Percentiles rank a stretch among this genome's conserved stretches.
These are phyloP conservation scores for Endomychus coccineus DNA, from an alignment of 2,888 invertebrate genomes.

Conservation along the genomic window DNA sequence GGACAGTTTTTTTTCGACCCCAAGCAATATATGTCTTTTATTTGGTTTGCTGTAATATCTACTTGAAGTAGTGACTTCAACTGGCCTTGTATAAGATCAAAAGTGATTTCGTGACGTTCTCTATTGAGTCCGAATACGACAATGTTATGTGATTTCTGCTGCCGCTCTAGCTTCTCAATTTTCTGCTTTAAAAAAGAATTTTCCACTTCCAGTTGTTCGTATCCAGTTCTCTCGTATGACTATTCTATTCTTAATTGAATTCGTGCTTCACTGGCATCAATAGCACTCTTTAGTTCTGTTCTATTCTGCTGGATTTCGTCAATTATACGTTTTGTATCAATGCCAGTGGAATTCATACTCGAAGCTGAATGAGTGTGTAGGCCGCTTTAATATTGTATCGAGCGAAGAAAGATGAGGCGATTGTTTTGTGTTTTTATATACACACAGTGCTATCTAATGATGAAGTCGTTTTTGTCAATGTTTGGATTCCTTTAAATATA, in stretches of 20 bases:
- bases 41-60: slow-evolving; percentile 2
- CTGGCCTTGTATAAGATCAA: slow-evolving; percentile 1
- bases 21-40: slow-evolving; percentile 5
- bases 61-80: neutral
- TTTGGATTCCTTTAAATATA: no score
- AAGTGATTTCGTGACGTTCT: slow-evolving; percentile 1
- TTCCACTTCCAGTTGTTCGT: slow-evolving; percentile 1
- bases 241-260: slow-evolving; percentile 2
- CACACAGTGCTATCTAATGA: no score
- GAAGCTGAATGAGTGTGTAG: neutral
- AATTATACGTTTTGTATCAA: slow-evolving; percentile 2
- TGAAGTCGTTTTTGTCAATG: no score
- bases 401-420: no score
- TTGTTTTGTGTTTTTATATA: no score
- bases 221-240: neutral
- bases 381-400: slow-evolving; percentile 1
- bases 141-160: slow-evolving; percentile 2
- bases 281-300: neutral
- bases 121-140: slow-evolving; percentile 2
- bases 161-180: slow-evolving; percentile 1
- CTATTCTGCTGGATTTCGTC: neutral
- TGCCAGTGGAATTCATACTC: neutral
- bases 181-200: slow-evolving; percentile 5
- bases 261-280: slow-evolving; percentile 2
- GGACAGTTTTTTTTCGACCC: slow-evolving; percentile 1